phyloP scores from a whole-genome alignment of 1,140 invertebrate species.

The Sogatella furcifera region DNA sequence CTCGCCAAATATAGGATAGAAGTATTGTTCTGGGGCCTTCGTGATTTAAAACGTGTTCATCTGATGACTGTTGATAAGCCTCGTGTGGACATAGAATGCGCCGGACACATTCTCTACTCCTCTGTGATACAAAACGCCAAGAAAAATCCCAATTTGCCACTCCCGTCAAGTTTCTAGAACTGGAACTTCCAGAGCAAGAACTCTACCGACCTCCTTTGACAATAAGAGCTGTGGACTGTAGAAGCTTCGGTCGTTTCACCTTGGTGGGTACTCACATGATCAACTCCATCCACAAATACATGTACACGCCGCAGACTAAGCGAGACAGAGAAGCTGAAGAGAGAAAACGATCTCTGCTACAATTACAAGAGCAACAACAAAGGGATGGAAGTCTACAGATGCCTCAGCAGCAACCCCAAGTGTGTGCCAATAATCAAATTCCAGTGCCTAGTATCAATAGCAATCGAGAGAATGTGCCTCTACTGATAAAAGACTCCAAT shows the following conservation, averaged over 20 bases:
- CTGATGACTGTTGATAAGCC: conserved; percentile 74
- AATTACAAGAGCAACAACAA: conserved; percentile 31
- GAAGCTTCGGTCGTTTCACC: conserved; percentile 79
- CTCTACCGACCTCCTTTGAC: conserved; percentile 75
- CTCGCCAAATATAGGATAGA: conserved; percentile 73
- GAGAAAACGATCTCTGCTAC: conserved; percentile 45
- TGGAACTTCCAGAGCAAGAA: conserved; percentile 39
- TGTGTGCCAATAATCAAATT: too few species aligned
- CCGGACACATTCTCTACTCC: conserved; percentile 71
- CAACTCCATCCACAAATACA: conserved; percentile 70
- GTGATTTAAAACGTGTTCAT: conserved; percentile 75
- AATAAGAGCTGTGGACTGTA: conserved; percentile 76
- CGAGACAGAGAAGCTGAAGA: conserved; percentile 49
- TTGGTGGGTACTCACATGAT: conserved; percentile 82
- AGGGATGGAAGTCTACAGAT: neutral
- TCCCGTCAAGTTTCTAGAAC: conserved; percentile 71
- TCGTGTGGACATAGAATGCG: conserved; percentile 82
- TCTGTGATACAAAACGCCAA: conserved; percentile 72
- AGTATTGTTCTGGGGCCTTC: conserved; percentile 80
- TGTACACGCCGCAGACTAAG: conserved; percentile 55
- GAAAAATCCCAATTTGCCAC: conserved; percentile 81
- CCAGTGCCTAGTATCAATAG: too few species aligned
- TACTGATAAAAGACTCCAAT: conserved; percentile 42
- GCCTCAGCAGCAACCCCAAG: too few species aligned
- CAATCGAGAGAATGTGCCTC: conserved; percentile 44